These are phyloP conservation scores for Nemotelus pantherinus DNA, from an alignment of 2,888 invertebrate species.

Conservation along the genomic window DNA sequence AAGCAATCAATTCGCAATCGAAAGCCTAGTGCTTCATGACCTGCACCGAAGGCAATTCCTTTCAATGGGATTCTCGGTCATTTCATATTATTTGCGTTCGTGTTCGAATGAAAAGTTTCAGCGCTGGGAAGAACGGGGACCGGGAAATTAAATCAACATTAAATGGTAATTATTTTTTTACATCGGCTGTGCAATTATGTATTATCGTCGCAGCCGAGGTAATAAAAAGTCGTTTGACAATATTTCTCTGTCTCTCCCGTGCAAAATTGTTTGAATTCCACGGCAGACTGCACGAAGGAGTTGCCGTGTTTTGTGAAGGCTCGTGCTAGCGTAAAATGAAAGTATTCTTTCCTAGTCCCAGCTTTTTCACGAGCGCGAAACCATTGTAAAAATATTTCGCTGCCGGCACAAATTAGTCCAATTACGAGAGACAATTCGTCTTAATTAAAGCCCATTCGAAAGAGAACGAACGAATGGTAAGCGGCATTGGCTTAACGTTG, in stretches of 20 bases:
- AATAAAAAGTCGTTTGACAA: conserved; percentile 5
- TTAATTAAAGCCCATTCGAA: conserved; percentile 37
- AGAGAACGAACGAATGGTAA: not conserved
- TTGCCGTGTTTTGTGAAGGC: not conserved
- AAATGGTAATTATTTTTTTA: conserved; percentile 33
- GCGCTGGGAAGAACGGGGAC: not conserved
- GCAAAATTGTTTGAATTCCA: conserved; percentile 5
- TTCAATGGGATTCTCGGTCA: conserved; percentile 2
- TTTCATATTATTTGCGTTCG: conserved; percentile 23
- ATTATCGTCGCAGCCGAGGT: not conserved
- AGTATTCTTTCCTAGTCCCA: not conserved
- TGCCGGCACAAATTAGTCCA: conserved; percentile 42
- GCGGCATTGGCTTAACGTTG: not conserved
- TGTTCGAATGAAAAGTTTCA: not conserved
- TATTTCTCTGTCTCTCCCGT: not conserved
- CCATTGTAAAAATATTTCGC: conserved; percentile 19
- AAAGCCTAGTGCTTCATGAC: not conserved
- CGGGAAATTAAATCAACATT: conserved; percentile 19
- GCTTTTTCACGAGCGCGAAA: not conserved
- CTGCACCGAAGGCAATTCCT: conserved; percentile 3
- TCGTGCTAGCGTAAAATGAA: not conserved
- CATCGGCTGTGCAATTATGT: conserved; percentile 1
- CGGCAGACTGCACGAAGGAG: not conserved
- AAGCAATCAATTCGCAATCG: conserved; percentile 18
- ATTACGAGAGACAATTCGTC: conserved; percentile 39